Evolutionary conservation across 2,113 vertebrate species (phyloP), one percentile per base, ranked within the genome.

Genomic region (Centropus unirufus): DNA sequence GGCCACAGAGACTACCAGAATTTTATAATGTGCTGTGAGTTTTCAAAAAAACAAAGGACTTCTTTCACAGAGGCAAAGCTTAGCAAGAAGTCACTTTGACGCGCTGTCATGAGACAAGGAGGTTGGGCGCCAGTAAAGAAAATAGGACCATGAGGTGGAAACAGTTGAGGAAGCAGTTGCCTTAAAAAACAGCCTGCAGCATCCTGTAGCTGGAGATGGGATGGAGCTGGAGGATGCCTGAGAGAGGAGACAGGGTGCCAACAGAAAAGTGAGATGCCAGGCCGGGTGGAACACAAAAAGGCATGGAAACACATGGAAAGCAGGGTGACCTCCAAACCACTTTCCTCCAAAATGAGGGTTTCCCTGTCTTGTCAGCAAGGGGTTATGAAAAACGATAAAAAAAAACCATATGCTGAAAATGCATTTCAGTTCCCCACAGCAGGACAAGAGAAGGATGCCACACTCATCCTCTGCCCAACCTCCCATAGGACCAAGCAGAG

Each of bases 401-500:
- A 49, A 23, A 46, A 46, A 46, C 18, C 44, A 23, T 49, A 49
- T 23, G 47, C 21, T 23, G 22, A 49, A 49, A 49, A 22, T 22
- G 11, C n/a, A 47, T 4, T 70, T 49, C 21, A 54, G 59, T 8
- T 72, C 8, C 24, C 27, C 3, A 0, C 0, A 5, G 34, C 1
- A 16, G 69, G 32, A 54, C 5, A 44, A 10, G 4, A 14, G 34
- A 36, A 36, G 3, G 4, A 23, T 44, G 73, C 12, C 17, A 7
- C 0, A 1, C 19, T 51, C 32, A 66, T 54, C 3, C 8, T 14
- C 18, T 2, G 8, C 5, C 6, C 46, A 29, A 34, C 47, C 47
- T 49, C 47, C 34, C 3, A 0, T 3, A 11, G n/a, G 18, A 27
- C 18, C 1, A 2, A 18, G 11, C 11, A 36, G 36, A 3, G 5